phyloP scores from a whole-genome alignment of 2,113 vertebrate genomes.

The Garra rufa region DNA sequence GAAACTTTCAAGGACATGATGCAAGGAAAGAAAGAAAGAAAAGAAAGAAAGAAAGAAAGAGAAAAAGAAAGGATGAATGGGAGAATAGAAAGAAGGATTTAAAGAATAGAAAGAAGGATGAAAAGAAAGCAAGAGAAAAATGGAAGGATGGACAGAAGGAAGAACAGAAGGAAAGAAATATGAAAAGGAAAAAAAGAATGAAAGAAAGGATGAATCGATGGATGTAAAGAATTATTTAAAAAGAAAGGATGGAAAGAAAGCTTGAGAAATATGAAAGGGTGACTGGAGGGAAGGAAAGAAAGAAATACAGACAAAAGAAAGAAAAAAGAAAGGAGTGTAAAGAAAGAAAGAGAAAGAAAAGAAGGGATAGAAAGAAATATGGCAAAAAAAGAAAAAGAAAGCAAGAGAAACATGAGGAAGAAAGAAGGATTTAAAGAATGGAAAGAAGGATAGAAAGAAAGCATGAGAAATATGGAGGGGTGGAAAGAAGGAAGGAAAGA shows the following conservation, averaged over 20 bases:
- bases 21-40: background rate
- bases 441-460: background rate
- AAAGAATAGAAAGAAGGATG: background rate
- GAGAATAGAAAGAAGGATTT: background rate
- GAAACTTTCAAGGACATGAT: background rate
- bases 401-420: background rate
- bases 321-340: background rate
- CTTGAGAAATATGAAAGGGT: background rate
- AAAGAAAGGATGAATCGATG: background rate
- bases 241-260: background rate
- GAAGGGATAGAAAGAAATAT: background rate
- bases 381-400: too few species aligned
- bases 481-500: background rate
- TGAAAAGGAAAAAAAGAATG: background rate
- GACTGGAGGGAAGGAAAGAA: background rate
- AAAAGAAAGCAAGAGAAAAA: background rate
- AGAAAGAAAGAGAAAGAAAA: background rate
- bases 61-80: background rate
- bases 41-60: background rate
- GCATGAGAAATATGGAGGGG: background rate
- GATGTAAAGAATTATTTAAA: background rate
- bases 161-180: background rate
- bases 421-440: background rate
- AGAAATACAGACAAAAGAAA: too few species aligned
- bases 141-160: background rate